Conservation (phyloP, 2,888 invertebrate genomes). For the Agapostemon virescens region DNA sequence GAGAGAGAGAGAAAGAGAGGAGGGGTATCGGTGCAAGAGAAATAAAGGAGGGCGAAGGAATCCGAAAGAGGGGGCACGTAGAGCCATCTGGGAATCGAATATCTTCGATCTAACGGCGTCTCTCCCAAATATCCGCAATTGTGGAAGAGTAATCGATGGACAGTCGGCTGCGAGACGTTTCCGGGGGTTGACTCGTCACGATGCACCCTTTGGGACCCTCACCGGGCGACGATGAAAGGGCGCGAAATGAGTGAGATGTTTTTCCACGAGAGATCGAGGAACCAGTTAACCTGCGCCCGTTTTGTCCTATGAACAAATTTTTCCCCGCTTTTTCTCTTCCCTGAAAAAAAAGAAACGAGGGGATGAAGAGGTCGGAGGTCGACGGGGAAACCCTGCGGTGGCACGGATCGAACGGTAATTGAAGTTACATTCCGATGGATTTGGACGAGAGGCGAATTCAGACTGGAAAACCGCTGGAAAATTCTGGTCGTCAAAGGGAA, state of each 20-base stretch:
- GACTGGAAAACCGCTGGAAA: neutral
- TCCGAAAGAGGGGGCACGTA: conserved; percentile 60
- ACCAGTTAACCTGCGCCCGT: conserved; percentile 53
- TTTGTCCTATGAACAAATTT: conserved; percentile 56
- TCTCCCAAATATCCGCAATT: conserved; percentile 74
- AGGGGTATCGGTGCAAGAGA: conserved; percentile 38
- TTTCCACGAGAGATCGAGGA: conserved; percentile 43
- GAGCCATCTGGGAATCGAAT: conserved; percentile 76
- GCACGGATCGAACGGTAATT: conserved; percentile 58
- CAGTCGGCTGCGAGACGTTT: conserved; percentile 60
- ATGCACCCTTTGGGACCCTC: conserved; percentile 54
- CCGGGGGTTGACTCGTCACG: conserved; percentile 36
- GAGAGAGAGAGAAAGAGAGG: conserved; percentile 18
- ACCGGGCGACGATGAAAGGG: conserved; percentile 50
- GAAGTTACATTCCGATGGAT: conserved; percentile 50
- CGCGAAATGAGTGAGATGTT: conserved; percentile 56
- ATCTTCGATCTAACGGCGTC: conserved; percentile 75
- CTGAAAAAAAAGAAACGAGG: conserved; percentile 27
- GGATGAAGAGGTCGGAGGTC: conserved; percentile 55
- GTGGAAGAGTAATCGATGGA: conserved; percentile 79
- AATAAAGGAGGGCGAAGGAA: conserved; percentile 49
- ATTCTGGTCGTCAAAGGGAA: neutral
- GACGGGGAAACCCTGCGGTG: conserved; percentile 47
- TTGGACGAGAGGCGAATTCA: neutral
- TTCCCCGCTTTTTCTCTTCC: conserved; percentile 38